Evolutionary conservation across 2,888 invertebrate genomes (phyloP), one percentile per base, ranked within the genome.

Genomic region (Liopterus haemorrhoidalis): DNA sequence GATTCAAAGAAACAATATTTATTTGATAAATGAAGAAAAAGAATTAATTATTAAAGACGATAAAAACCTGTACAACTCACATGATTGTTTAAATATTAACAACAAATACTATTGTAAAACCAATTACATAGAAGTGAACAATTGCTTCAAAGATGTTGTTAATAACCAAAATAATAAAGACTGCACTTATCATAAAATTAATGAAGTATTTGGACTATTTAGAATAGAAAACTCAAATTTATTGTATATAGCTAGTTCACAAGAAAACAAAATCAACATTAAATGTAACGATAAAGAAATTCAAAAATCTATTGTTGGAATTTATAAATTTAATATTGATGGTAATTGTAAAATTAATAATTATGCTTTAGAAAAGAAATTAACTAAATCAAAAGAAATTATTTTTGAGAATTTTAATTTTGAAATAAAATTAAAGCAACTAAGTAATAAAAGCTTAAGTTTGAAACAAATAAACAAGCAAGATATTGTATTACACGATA

Each of bases 21-120:
- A 28, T 11, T 11, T 28, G 5, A 28, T 28, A 9, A 28, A 28
- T 11, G 28, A 28, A 28, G 11, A 28, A 6, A 28, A 28, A 28
- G 28, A 28, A 28, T 11, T 28, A 5, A 9, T 28, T n/a, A 28
- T 28, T 11, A 28, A 28, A 28, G 9, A 28, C 5, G 11, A 28
- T 28, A 8, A 28, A 28, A 28, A 28, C 5, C 11, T 28, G 11
- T 28, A 28, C 11, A n/a, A 28, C 11, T 9, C 28, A n/a, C 28
- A 28, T 9, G 9, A 28, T 6, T 28, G 28, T 28, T 6, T 28
- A 9, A 28, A 28, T 8, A 11, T 28, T n/a, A 11, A 8, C 11
- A 28, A 28, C 11, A 11, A 9, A 11, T 11, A 9, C 28, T 11
- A 28, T 11, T 28, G 28, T 28, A 28, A 28, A 11, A 28, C 28